These are phyloP conservation scores for Ophthalmolycus amberensis DNA, from an alignment of 2,113 vertebrate genomes.

Conservation along the genomic window DNA sequence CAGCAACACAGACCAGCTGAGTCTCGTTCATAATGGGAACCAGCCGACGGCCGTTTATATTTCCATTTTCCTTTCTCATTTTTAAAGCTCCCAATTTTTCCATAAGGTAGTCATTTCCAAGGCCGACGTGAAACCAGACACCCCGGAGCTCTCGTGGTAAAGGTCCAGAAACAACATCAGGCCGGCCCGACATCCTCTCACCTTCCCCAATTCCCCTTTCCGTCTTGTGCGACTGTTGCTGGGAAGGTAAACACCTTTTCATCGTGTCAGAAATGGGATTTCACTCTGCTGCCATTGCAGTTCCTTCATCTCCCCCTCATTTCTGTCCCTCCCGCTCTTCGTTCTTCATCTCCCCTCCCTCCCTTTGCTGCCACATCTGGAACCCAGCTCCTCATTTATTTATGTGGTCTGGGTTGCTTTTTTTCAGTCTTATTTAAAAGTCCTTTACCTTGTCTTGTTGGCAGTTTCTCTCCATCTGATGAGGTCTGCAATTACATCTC, in stretches of 20 bases:
- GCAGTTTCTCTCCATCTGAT: constrained; percentile 74
- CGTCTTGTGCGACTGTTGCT: constrained; percentile 47
- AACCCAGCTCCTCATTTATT: constrained; percentile 84
- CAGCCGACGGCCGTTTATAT: constrained; percentile 60
- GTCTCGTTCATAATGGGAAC: constrained; percentile 65
- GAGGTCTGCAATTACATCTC: constrained; percentile 89
- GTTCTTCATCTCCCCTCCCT: constrained; percentile 49
- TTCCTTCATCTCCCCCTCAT: constrained; percentile 57
- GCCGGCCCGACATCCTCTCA: constrained; percentile 63
- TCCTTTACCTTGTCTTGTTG: constrained; percentile 79
- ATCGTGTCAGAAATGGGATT: constrained; percentile 64
- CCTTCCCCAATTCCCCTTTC: constrained; percentile 64
- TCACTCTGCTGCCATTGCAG: constrained; percentile 73
- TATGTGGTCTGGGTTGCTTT: constrained; percentile 79
- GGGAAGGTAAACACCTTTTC: constrained; percentile 75
- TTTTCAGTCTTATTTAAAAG: constrained; percentile 70
- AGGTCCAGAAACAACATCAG: constrained; percentile 79
- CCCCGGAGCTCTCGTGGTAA: constrained; percentile 63
- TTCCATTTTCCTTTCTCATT: constrained; percentile 66
- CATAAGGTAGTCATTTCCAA: constrained; percentile 71
- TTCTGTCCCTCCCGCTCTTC: constrained; percentile 50
- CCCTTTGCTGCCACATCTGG: constrained; percentile 81
- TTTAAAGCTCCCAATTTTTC: constrained; percentile 72
- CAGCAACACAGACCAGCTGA: constrained; percentile 51
- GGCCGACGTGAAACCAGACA: constrained; percentile 78